Evolutionary conservation across 1,140 invertebrate species (phyloP), one percentile per base, ranked within the genome.

Genomic region (Drosophila tsacasi): DNA sequence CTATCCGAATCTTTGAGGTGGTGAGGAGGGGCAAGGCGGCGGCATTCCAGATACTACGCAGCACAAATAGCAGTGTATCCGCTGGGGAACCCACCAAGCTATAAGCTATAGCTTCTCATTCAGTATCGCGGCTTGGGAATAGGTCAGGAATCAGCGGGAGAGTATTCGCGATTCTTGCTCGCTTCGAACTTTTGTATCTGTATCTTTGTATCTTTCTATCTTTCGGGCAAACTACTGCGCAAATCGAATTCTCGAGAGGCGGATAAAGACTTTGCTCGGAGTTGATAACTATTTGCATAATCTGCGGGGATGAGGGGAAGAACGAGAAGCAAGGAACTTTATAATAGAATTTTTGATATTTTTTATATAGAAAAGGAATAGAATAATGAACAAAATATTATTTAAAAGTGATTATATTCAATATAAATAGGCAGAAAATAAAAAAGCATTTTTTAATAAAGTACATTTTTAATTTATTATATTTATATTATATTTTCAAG

Each of bases 11-110:
- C 40, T 67, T 62, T 21, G 15, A n/a, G n/a, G n/a, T n/a, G 25
- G 30, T 21, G 37, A 5, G 10, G 13, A n/a, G 59, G 17, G 54
- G 19, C 25, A 32, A 12, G 10, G 42, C 17, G 54, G 32, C n/a
- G 37, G 44, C 39, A 19, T 25, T 63, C 8, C 37, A 39, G 50
- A 57, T 83, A 83, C 76, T 86, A 83, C 83, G 83, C 80, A 82
- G 80, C 63, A 57, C 54, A 71, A 72, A 55, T 39, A 10, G 39
- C 49, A 37, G 42, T 58, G 52, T 50, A 52, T 74, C 21, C 23
- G 19, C 19, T 54, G 52, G 30, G 9, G 40, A 32, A 39, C 32
- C 32, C 60, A 62, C 5, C 13, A 1, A 23, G 35, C 42, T 37
- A 23, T 39, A 17, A 8, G 35, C 23, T 30, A 50, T 40, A 44